Conservation (phyloP, 2,888 invertebrate species). For the Pogonocherus hispidulus region DNA sequence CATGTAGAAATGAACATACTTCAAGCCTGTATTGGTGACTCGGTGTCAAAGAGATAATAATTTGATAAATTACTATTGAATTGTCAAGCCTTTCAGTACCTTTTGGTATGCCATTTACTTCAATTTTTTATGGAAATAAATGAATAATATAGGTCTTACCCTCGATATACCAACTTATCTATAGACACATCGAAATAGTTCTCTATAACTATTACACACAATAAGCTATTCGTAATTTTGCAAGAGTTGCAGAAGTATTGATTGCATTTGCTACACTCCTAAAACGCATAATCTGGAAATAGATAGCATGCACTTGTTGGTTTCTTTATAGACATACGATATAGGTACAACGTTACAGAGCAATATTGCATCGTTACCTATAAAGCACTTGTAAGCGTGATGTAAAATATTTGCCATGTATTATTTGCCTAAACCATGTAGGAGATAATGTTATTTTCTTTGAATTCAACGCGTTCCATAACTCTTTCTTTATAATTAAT, state of each 20-base stretch:
- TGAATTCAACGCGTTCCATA: too few species aligned
- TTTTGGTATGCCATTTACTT: constrained; percentile 2
- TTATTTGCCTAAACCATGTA: too few species aligned
- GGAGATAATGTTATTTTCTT: too few species aligned
- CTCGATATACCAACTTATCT: neutral
- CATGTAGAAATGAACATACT: constrained; percentile 15
- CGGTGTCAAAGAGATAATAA: constrained; percentile 27
- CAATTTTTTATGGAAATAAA: constrained; percentile 1
- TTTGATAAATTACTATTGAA: constrained; percentile 20
- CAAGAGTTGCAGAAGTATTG: neutral
- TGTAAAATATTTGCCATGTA: too few species aligned
- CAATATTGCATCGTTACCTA: too few species aligned
- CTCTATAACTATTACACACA: neutral
- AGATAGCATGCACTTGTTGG: too few species aligned
- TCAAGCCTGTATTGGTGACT: constrained; percentile 21
- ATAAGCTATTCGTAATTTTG: neutral
- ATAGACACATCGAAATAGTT: neutral
- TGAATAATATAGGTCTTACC: neutral
- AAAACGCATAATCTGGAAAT: neutral
- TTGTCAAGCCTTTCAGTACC: constrained; percentile 23
- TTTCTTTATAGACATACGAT: too few species aligned
- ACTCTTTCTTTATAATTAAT: too few species aligned
- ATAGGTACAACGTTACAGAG: too few species aligned
- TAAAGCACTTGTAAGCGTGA: too few species aligned
- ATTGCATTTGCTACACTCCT: neutral